Base-by-base conservation (phyloP, 2,888 invertebrate genomes). In the Phragmatobia fuliginosa region DNA sequence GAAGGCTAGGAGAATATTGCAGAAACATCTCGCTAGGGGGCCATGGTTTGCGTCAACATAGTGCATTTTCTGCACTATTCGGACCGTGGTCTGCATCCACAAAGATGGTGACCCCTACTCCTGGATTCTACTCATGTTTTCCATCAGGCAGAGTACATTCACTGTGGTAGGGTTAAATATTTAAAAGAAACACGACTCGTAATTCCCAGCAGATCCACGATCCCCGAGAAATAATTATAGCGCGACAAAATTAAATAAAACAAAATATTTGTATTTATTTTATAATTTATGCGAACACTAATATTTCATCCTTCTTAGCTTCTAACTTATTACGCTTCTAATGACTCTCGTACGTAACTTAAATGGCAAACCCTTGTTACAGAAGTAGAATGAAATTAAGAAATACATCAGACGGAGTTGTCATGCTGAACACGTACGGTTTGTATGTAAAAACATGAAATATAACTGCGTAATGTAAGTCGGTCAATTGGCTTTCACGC, bases 401-500 rank as follows among this genome's bases (percentile, higher is more conserved):
- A 67, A 67, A 66, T 72, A 69, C 66, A 66, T 73, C 65, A 69
- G 38, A 31, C 45, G 58, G 36, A 45, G 62, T 76, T 73, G 33
- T 67, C 74, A 77, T 70, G 76, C 82, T 28, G 41, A 78, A 81
- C 88, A 88, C 88, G 90, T 86, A 31, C 73, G 70, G 41, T 75
- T 75, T 85, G 85, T 88, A 87, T 87, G 87, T 87, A 90, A 88
- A 88, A 72, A 67, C 38, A 52, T 62, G 62, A 52, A 71, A 66
- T 70, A 56, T 65, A 61, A 58, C 77, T 74, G 74, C 68, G 74
- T 82, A 87, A 86, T 78, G 87, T 69, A 72, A 87, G 79, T 88
- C 69, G 89, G 88, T 88, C 88, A 87, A 87, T 86, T 84, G 84
- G 78, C 78, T 82, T 71, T 76, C 66, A 70, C 76, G 75, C 74